These are phyloP conservation scores for Drepana arcuata DNA, from an alignment of 1,140 invertebrate genomes.

Conservation along the genomic window DNA sequence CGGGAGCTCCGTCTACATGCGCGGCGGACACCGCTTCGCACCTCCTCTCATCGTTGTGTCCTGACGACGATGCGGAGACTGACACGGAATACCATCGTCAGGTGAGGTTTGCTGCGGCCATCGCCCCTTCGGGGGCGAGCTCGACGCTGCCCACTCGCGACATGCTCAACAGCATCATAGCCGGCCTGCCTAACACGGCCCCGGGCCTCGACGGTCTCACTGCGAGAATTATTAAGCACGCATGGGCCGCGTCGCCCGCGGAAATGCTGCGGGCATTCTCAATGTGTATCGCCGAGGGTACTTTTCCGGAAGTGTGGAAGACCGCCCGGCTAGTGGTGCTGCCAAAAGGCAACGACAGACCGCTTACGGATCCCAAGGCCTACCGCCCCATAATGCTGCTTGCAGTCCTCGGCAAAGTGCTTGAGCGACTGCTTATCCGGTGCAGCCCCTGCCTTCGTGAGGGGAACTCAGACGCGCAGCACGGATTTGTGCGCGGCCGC, in stretches of 20 bases:
- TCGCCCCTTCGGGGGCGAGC: conserved; percentile 4
- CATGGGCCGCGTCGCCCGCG: neutral
- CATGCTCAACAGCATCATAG: conserved; percentile 6
- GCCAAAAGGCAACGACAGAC: conserved; percentile 35
- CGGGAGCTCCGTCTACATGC: conserved; percentile 9
- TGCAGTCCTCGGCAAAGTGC: conserved; percentile 41
- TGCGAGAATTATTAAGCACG: conserved; percentile 17
- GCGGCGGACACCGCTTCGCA: conserved; percentile 16
- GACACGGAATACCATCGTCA: conserved; percentile 10
- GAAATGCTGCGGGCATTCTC: conserved; percentile 17
- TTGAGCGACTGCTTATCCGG: conserved; percentile 24
- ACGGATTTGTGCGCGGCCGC: conserved; percentile 24
- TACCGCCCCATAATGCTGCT: conserved; percentile 57
- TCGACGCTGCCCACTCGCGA: neutral
- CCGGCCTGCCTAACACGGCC: conserved; percentile 21
- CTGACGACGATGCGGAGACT: conserved; percentile 10
- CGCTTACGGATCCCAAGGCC: conserved; percentile 27
- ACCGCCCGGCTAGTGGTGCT: conserved; percentile 30
- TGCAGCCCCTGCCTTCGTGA: conserved; percentile 14
- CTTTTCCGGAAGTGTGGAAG: conserved; percentile 52
- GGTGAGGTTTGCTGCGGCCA: conserved; percentile 6
- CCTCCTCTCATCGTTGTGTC: conserved; percentile 17
- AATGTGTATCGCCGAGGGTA: conserved; percentile 19
- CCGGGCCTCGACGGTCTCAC: conserved; percentile 32
- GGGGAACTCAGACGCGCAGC: conserved; percentile 30